Base-by-base conservation (phyloP, 53 echinoderm and acorn worm species). In the Luidia sarsii region DNA sequence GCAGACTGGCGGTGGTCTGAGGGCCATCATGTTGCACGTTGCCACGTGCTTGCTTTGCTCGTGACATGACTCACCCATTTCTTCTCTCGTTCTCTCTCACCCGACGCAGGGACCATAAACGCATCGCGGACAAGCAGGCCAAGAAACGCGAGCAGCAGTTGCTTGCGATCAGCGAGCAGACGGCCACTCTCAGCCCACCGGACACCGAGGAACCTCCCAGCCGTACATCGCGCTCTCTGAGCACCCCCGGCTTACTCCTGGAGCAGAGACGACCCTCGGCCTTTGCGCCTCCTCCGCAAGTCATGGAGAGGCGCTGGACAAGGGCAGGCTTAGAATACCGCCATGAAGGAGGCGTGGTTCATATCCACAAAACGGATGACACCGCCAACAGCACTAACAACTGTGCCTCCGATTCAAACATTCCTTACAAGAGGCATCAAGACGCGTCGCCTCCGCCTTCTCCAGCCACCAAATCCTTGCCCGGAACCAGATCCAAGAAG, bases 201-300 rank as follows among this genome's bases (percentile, higher is more conserved):
- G 60, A 57, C 36, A 90, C 57, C 45, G 49, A 75, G 57, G 88
- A 82, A 30, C 83, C 83, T 21, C 57, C 54, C 18, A 39, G 6
- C 48, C 5, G 75, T 36, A 74, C 86, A 51, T 75, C 79, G 22
- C 64, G 79, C 50, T 64, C 61, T 10, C 84, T 84, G 19, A 45
- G 61, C 31, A 83, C 83, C 24, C 74, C 74, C 5, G 84, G 62
- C 33, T 63, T 62, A 31, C 53, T 38, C 23, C 51, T 65, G 63
- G 84, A 74, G 39, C 63, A 81, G 51, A 65, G 94, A 50, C 80
- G 90, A 66, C 85, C 87, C 33, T 90, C 94, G 34, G 90, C 94
- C 67, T 94, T 94, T 63, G 87, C 85, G 43, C 94, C 94, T 43
- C 94, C 94, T 24, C 94, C 94, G 11, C 80, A 87, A 82, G 90